Percentiles rank a stretch among this genome's conserved stretches.
phyloP scores from a whole-genome alignment of 2,888 invertebrate genomes.

The Brenthis ino region DNA sequence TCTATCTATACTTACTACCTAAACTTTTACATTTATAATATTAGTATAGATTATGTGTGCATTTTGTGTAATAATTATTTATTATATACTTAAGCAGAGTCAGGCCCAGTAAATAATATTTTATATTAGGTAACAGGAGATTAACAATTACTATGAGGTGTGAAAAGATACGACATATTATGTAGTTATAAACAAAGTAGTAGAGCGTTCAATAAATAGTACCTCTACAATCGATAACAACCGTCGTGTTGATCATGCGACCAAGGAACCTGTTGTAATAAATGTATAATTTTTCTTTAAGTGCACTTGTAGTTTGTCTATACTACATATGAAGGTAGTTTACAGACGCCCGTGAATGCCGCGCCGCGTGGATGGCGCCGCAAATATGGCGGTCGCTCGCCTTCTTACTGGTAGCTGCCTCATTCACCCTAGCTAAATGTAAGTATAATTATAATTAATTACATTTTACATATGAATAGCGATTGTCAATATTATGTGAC shows the following conservation, averaged over 20 bases:
- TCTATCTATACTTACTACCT: no score
- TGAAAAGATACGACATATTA: not conserved
- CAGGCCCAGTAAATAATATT: no score
- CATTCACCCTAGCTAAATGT: conserved; percentile 73
- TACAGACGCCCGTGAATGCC: conserved; percentile 72
- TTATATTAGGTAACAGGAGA: no score
- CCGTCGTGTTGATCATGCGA: conserved; percentile 4
- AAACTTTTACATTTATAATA: no score
- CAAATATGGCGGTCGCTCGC: conserved; percentile 74
- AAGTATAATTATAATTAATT: conserved; percentile 49
- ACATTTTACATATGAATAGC: not conserved
- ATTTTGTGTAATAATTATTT: no score
- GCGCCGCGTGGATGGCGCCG: conserved; percentile 80
- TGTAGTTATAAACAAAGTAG: conserved; percentile 1
- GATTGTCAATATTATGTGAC: no score
- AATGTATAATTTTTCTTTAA: conserved; percentile 9
- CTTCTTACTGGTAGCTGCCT: conserved; percentile 61
- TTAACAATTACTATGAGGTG: no score
- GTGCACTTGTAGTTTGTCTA: conserved; percentile 13
- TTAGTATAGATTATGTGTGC: no score
- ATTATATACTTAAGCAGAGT: no score
- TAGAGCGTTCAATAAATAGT: conserved; percentile 8
- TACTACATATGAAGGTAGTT: conserved; percentile 10
- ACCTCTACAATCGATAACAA: not conserved
- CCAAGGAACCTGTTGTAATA: conserved; percentile 12